Base-by-base conservation (phyloP, 2,888 invertebrate genomes). In the Lithosia quadra region DNA sequence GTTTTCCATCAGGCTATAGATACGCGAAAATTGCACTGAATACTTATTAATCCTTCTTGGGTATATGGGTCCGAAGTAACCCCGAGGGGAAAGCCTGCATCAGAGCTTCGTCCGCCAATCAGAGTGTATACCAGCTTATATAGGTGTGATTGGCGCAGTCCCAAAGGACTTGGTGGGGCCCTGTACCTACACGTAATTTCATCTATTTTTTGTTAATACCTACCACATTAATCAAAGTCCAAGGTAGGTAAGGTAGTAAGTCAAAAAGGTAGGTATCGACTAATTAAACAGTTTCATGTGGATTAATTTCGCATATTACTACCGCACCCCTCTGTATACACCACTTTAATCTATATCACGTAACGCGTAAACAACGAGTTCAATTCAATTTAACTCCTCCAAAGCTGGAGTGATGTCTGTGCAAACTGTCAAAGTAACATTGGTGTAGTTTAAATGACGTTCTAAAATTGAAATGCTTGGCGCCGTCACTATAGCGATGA, bases 401-500 rank as follows among this genome's bases (percentile, higher is more conserved):
- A 77, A 76, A 79, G 80, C 73, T 83, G 77, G 76, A 75, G 83
- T 83, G 83, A 84, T 82, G 86, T 84, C 82, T 84, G 77, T 78
- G 83, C 82, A 83, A 88, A 88, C 86, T 88, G 85, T 87, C 89
- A 88, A 88, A 88, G 84, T 86, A 86, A 85, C 87, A 86, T 84
- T 78, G 77, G 78, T 83, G 79, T 88, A 87, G 87, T 86, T 88
- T 84, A 88, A 89, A 88, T 89, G 88, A 87, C 87, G 85, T 84
- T 83, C 81, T 84, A 83, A 88, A 90, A 89, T 90, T 88, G 89
- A 88, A 90, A 88, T 87, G 85, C 85, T 87, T 84, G 83, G 76
- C 74, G 59, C 58, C 57, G 64, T 53, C 28, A 57, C 69, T 75
- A 78, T 73, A 79, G 73, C 81, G 79, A 72, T 72, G 78, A 81